phyloP scores from a whole-genome alignment of 1,140 invertebrate genomes.

The Ceratosolen solmsi region DNA sequence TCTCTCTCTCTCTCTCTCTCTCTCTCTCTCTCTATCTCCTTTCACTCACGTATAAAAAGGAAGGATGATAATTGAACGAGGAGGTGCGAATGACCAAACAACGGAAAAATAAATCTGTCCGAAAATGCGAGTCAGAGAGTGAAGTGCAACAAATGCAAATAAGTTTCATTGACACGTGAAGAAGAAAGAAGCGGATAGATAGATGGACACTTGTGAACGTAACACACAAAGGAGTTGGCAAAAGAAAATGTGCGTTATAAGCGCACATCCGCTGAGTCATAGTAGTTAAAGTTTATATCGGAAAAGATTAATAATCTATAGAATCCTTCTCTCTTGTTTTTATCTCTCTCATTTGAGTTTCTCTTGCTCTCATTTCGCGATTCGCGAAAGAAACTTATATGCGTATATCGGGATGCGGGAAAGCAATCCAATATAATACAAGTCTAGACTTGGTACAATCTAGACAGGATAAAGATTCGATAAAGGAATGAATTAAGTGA shows the following conservation, averaged over 20 bases:
- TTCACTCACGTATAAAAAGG: not conserved
- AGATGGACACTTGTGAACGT: not conserved
- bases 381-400: conserved; percentile 1
- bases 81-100: not conserved
- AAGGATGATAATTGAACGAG: too few species aligned
- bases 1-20: not conserved
- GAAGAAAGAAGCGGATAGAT: not conserved
- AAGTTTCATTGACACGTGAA: not conserved
- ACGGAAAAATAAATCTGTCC: conserved; percentile 1
- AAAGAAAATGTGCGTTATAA: not conserved
- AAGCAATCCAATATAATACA: not conserved
- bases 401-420: not conserved
- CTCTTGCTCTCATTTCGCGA: not conserved
- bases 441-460: not conserved
- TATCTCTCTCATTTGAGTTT: too few species aligned
- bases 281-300: conserved; percentile 41
- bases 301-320: conserved; percentile 46
- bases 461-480: too few species aligned
- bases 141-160: not conserved
- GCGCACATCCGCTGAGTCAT: conserved; percentile 36
- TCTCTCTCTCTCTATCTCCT: not conserved
- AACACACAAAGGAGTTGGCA: not conserved
- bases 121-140: not conserved
- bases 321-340: not conserved
- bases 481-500: not conserved